A percentile compares a stretch with the other conserved stretches of the same genome.
These are phyloP conservation scores for Molossus molossus DNA, from an alignment of 2,797 vertebrate species.

Conservation along the genomic window DNA sequence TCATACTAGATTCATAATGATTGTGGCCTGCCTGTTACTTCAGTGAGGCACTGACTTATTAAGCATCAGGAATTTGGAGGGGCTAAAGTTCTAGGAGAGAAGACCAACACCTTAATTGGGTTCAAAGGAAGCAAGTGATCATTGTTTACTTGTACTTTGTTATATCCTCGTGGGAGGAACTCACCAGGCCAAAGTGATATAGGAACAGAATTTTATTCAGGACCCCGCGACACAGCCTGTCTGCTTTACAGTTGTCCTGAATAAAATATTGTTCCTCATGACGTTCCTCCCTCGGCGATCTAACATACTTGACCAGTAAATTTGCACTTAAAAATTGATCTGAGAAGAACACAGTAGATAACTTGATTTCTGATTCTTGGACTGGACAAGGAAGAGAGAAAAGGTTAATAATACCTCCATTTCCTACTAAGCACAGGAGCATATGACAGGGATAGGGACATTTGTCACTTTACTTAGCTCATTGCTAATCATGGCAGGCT, in stretches of 20 bases:
- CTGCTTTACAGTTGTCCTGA: too few relatives aligned
- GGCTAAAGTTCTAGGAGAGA: slow-evolving; percentile 14
- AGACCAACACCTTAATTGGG: not conserved
- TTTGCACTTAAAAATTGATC: slow-evolving; percentile 24
- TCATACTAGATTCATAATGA: not conserved
- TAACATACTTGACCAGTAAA: not conserved
- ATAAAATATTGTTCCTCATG: too few relatives aligned
- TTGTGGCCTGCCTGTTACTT: not conserved
- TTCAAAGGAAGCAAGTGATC: slow-evolving; percentile 6
- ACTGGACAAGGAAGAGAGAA: not conserved
- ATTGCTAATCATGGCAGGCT: not conserved
- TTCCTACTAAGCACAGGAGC: slow-evolving; percentile 8
- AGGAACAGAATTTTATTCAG: too few relatives aligned
- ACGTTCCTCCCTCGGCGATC: too few relatives aligned
- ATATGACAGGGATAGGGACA: not conserved
- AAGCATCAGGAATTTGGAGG: slow-evolving; percentile 31
- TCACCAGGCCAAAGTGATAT: too few relatives aligned
- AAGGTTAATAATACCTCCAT: not conserved
- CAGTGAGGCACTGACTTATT: not conserved
- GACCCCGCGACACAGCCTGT: too few relatives aligned
- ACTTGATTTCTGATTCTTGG: slow-evolving; percentile 24
- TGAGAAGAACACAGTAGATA: not conserved
- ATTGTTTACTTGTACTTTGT: not conserved
- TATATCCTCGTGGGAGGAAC: too few relatives aligned
- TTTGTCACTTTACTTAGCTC: slow-evolving; percentile 55